A percentile compares a stretch with the other conserved stretches of the same genome.
Conservation (phyloP, 2,113 vertebrate species). For the Platysteira castanea region DNA sequence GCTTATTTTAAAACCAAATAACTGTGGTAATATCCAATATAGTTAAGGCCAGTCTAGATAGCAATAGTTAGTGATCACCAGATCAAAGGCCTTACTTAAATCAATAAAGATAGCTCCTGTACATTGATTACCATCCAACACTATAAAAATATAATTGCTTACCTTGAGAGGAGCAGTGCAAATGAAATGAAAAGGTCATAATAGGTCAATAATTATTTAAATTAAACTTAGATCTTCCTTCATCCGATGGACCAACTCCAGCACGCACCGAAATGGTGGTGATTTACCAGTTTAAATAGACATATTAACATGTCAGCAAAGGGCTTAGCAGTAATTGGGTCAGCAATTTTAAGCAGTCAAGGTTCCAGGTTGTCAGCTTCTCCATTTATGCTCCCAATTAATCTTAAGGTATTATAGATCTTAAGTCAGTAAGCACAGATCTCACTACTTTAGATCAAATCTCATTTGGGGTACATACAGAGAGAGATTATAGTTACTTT, state of each 20-base stretch:
- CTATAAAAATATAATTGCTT: constrained; percentile 72
- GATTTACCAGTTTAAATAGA: constrained; percentile 67
- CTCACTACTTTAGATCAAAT: constrained; percentile 12
- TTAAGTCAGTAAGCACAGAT: constrained; percentile 44
- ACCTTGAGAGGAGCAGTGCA: constrained; percentile 52
- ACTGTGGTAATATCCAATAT: not conserved
- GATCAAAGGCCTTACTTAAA: constrained; percentile 66
- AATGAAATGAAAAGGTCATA: constrained; percentile 63
- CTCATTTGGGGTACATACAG: not conserved
- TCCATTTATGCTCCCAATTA: constrained; percentile 63
- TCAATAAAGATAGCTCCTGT: constrained; percentile 58
- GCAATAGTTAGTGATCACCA: constrained; percentile 55
- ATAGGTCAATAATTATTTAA: constrained; percentile 70
- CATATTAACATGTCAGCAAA: constrained; percentile 69
- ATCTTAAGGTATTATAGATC: constrained; percentile 59
- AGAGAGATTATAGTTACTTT: not conserved
- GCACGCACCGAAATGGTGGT: not conserved
- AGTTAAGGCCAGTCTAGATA: not conserved
- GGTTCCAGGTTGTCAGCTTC: constrained; percentile 61
- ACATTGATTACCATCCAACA: constrained; percentile 64
- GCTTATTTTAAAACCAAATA: not conserved
- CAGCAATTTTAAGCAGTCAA: constrained; percentile 66
- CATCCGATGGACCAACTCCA: not conserved
- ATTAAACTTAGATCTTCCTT: constrained; percentile 65
- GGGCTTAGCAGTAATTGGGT: constrained; percentile 63